Evolutionary conservation across 2,797 vertebrate genomes (phyloP), one percentile per base, ranked within the genome.

Genomic region (Astyanax mexicanus): DNA sequence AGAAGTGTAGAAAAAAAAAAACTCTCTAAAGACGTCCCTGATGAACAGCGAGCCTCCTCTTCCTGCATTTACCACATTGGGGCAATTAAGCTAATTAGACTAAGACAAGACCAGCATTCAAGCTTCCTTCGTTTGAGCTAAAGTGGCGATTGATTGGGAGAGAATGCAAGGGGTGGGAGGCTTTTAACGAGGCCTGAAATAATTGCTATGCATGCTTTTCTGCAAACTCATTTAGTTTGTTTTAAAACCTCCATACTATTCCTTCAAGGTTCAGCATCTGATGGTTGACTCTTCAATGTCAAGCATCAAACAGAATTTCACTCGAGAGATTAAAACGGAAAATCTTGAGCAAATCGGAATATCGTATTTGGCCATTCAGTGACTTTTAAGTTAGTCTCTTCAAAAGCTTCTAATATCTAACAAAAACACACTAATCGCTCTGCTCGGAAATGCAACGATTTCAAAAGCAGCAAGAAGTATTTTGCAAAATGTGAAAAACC

Each of bases 151-250:
- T 93, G 93, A 93, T 93, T 91, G 88, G 88, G 65, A 64, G 90
- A 84, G 92, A 91, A 90, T 86, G 90, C 89, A 86, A 86, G 42
- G 68, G 82, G 62, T 82, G 78, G 79, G 75, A 91, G 88, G 91
- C 90, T 92, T 93, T 94, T 93, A 93, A 93, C 88, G 74, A 89
- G 88, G 89, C 88, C 86, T 85, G 81, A 91, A 93, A 92, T 92
- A 93, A 94, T 93, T 94, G 91, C 88, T 86, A 86, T 61, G 75
- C 89, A 89, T 88, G 90, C 83, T 89, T 91, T 92, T 93, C 84
- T 93, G 92, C 90, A 88, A 89, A 91, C 89, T 86, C 87, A 70
- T 85, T 86, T 84, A 85, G 71, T 91, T 87, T 82, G 73, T 72
- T 45, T 70, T 86, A 91, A 92, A 92, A 90, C 89, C 81, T 85